A percentile compares a stretch with the other conserved stretches of the same genome.
phyloP scores from a whole-genome alignment of 2,113 vertebrate species.

The Ictalurus punctatus region DNA sequence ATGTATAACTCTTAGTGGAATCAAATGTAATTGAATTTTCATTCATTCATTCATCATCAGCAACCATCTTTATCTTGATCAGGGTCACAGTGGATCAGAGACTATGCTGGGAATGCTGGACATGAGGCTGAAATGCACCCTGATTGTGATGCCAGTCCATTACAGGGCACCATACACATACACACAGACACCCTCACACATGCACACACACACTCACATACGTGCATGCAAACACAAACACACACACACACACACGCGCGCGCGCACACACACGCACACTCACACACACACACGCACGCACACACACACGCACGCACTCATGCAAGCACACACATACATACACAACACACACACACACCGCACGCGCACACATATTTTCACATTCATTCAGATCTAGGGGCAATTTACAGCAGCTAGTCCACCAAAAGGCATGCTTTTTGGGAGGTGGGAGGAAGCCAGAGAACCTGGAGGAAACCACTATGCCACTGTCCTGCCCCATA shows the following conservation, averaged over 20 bases:
- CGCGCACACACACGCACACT: background rate
- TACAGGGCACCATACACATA: background rate
- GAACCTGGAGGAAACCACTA: background rate
- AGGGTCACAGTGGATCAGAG: background rate
- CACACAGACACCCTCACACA: background rate
- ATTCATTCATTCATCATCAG: background rate
- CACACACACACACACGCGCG: background rate
- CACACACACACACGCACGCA: background rate
- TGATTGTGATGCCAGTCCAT: background rate
- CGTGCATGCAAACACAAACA: background rate
- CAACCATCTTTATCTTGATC: background rate
- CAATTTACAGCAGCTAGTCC: background rate
- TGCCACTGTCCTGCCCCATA: background rate
- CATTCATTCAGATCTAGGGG: background rate
- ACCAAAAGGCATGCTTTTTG: background rate
- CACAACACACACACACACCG: background rate
- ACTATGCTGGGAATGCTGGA: background rate
- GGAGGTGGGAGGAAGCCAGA: too few species aligned
- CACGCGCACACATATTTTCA: background rate
- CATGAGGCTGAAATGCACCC: background rate
- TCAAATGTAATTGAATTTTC: background rate
- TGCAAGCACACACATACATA: background rate
- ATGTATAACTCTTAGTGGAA: background rate
- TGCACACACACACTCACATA: background rate
- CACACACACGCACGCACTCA: background rate